Percentiles rank a stretch among this genome's conserved stretches.
These are phyloP conservation scores for Cossypha caffra DNA, from an alignment of 2,797 vertebrate species.

Conservation along the genomic window DNA sequence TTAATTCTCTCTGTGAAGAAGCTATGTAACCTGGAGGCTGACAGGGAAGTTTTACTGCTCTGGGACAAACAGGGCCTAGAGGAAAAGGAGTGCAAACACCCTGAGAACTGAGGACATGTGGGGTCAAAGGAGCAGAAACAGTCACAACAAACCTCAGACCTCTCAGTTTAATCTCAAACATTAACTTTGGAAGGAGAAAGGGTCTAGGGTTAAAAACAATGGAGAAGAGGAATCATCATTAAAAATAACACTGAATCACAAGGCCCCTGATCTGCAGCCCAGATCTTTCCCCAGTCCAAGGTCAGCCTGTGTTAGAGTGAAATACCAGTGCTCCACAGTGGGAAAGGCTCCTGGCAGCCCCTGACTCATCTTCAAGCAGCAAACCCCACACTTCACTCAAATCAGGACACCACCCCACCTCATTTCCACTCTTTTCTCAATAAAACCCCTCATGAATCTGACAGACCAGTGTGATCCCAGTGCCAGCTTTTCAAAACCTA, in stretches of 20 bases:
- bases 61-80: background rate
- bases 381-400: background rate
- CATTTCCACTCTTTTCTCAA: background rate
- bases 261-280: background rate
- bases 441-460: background rate
- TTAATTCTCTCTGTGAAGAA: background rate
- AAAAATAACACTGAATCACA: background rate
- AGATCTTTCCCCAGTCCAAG: background rate
- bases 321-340: fast-evolving
- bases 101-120: background rate
- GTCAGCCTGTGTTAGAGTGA: background rate
- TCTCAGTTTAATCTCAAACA: background rate
- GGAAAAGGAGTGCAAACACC: background rate
- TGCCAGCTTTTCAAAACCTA: background rate
- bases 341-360: background rate
- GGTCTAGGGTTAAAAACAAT: background rate
- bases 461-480: background rate
- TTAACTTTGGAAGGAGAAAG: background rate
- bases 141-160: background rate
- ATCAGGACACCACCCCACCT: background rate
- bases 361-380: fast-evolving
- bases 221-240: background rate
- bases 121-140: background rate
- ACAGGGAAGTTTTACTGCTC: background rate
- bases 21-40: background rate